Base-by-base conservation (phyloP, 2,113 vertebrate species). In the Indicator maculatus region DNA sequence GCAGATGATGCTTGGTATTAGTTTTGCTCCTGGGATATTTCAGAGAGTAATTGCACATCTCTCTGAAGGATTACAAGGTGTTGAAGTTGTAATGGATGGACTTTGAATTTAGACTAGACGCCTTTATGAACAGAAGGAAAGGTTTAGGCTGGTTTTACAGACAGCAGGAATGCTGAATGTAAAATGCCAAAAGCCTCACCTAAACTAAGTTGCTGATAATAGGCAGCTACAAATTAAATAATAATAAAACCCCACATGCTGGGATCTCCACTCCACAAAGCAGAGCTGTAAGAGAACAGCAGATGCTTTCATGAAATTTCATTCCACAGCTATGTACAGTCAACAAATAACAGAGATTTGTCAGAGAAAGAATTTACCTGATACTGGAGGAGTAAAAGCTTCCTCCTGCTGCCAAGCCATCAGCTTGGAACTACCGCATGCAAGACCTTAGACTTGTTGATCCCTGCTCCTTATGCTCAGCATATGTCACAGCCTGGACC, bases 1-100 rank as follows among this genome's bases (percentile, higher is more conserved):
- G 89, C 83, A 93, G 92, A 93, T 96, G 95, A 96, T 95, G 91
- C 89, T 95, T 86, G 90, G 74, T 91, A 96, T 93, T 95, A 93
- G 90, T 77, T 83, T 83, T 93, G 86, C 92, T 96, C 84, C 87
- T 94, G 83, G 92, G 95, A 93, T 95, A 84, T 86, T 95, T 93
- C 94, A 93, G 94, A 90, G 77, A 91, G 91, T 93, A 95, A 96
- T 94, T 95, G 96, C 94, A 87, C 80, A 23, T 75, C 81, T 95
- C 83, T 96, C 95, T 50, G 65, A 96, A 76, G 93, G 93, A 96
- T 91, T 96, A 95, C 83, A 95, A 97, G 92, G 87, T 93, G 90
- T 93, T 95, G 92, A 96, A 88, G 91, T 91, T 95, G 88, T 86
- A 96, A 95, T 56, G 86, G 90, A 93, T 96, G 86, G 92, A 75